Evolutionary conservation across 2,888 invertebrate species (phyloP), one percentile per base, ranked within the genome.

Genomic region (Eudemis profundana): DNA sequence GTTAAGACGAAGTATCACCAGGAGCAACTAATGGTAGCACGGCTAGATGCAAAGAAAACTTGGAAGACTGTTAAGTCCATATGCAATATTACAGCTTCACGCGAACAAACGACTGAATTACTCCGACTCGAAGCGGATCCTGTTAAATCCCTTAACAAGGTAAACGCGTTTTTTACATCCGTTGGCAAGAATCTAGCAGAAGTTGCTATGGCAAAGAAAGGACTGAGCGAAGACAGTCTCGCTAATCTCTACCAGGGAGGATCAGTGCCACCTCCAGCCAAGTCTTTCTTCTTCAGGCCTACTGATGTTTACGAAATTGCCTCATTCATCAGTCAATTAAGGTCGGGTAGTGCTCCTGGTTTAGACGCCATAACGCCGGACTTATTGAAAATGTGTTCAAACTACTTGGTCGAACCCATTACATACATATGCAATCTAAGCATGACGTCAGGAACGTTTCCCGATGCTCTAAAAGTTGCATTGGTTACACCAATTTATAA

Each of bases 321-420:
- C 2, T 27, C 21, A 7, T 42, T 44, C 7, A 12, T 14, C 17
- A 17, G 44, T 17, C 17, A 56, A 12, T 14, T 44, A 19, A 44
- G 44, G 3, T 2, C 42, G 10, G 42, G 17, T 2, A 44, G 44
- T n/a, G 17, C 56, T 1, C 29, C 56, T 12, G 42, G 42, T 4
- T 4, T 54, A 3, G 54, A 27, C 4, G 40, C 27, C 23, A 54
- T 54, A n/a, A 42, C 54, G 8, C 23, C 54, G 15, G 54, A 54
- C 4, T 5, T 27, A 0, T 10, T 29, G 4, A 54, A 54, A 42
- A 7, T 8, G 14, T 12, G 19, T 7, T 1, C 27, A 54, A 7
- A 14, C 23, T n/a, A 3, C 15, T 5, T 42, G 1, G 10, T 14
- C 14, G 40, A 17, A 27, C 42, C 54, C 7, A 14, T 54, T 8